phyloP scores from a whole-genome alignment of 2,797 vertebrate species.

The Knipowitschia caucasica region DNA sequence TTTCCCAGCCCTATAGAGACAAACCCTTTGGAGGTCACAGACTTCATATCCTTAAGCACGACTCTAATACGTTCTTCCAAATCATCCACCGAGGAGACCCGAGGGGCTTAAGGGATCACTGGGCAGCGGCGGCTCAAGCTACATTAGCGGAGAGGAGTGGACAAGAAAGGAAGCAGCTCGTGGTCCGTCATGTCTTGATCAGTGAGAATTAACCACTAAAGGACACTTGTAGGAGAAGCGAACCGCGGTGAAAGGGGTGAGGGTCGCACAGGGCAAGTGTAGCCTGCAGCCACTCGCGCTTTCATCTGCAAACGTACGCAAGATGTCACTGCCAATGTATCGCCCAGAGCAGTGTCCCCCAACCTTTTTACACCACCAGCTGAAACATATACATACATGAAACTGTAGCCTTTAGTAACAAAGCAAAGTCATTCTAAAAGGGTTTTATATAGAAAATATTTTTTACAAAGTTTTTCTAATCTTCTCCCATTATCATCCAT shows the following conservation, averaged over 20 bases:
- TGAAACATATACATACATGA: too few relatives aligned
- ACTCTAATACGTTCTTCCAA: conserved; percentile 17
- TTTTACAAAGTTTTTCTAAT: too few relatives aligned
- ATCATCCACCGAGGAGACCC: conserved; percentile 13
- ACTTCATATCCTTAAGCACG: conserved; percentile 31
- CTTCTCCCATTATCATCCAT: too few relatives aligned
- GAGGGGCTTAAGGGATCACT: conserved; percentile 15
- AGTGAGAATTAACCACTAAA: conserved; percentile 18
- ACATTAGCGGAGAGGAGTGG: conserved; percentile 5
- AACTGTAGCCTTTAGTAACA: too few relatives aligned
- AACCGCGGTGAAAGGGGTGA: conserved; percentile 4
- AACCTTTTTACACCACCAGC: too few relatives aligned
- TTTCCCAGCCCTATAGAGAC: background rate
- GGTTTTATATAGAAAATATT: too few relatives aligned
- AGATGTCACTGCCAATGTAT: conserved; percentile 8
- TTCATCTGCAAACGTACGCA: conserved; percentile 25
- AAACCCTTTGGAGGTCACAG: conserved; percentile 39
- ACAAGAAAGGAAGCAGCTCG: conserved; percentile 1
- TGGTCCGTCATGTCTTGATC: conserved; percentile 24
- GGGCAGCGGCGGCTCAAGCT: conserved; percentile 11
- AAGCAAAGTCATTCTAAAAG: too few relatives aligned
- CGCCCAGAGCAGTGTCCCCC: background rate
- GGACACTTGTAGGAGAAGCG: conserved; percentile 8
- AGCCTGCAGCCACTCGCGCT: conserved; percentile 34
- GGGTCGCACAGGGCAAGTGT: conserved; percentile 8